Percentiles rank a stretch among this genome's conserved stretches.
These are phyloP conservation scores for Baronia brevicornis DNA, from an alignment of 2,888 invertebrate genomes.

Conservation along the genomic window DNA sequence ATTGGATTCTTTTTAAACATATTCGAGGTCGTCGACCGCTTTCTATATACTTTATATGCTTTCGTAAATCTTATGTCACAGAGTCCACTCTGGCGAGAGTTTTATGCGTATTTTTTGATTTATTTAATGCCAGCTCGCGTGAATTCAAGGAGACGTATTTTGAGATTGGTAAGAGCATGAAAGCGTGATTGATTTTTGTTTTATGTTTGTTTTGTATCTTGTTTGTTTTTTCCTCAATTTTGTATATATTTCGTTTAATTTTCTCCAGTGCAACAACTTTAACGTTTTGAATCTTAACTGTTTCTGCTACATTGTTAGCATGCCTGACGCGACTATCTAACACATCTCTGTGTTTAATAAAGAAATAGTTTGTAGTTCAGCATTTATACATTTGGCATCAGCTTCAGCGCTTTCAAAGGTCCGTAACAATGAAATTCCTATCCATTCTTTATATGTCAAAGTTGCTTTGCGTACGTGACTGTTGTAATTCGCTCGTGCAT, in stretches of 20 bases:
- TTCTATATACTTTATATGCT: constrained; percentile 46
- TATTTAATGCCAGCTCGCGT: no score
- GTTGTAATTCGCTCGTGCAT: not conserved
- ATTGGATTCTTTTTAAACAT: constrained; percentile 16
- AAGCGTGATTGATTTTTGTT: no score
- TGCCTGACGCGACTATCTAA: constrained; percentile 33
- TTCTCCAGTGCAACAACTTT: no score
- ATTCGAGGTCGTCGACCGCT: constrained; percentile 51
- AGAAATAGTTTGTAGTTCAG: constrained; percentile 39
- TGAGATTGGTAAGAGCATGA: no score
- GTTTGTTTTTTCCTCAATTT: no score
- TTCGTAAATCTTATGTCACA: constrained; percentile 52
- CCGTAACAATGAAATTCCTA: constrained; percentile 15
- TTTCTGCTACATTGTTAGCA: constrained; percentile 31
- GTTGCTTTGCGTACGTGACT: not conserved
- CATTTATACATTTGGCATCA: constrained; percentile 36
- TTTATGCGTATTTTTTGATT: no score
- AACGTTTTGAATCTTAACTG: no score
- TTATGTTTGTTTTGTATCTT: no score
- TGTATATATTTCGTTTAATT: no score
- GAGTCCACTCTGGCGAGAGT: constrained; percentile 23
- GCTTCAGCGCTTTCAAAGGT: constrained; percentile 24
- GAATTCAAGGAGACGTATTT: no score
- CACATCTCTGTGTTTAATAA: constrained; percentile 34
- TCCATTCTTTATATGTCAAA: constrained; percentile 16